Evolutionary conservation across 2,888 invertebrate species (phyloP), one percentile per base, ranked within the genome.

Genomic region (Monoplex corrugatus): DNA sequence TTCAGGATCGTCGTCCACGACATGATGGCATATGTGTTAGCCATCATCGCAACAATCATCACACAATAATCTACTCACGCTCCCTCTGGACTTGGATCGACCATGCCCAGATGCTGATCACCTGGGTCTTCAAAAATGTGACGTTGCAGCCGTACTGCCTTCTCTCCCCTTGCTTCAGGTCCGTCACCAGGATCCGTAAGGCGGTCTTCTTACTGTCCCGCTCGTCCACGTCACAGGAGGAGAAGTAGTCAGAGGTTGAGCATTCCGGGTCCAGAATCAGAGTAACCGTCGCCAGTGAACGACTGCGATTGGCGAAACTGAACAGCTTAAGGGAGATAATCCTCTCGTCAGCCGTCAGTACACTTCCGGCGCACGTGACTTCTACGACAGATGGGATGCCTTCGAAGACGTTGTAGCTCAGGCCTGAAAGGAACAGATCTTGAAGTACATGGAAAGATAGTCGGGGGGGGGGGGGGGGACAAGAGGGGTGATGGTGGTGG

Each of bases 121-220:
- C 6, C 8, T n/a, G 3, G 28, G 80, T 1, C 6, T 40, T 13
- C 40, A 16, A 80, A n/a, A 28, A 80, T 8, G 87, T 80, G 40
- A 87, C 87, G 87, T 87, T 87, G 40, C 87, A 87, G n/a, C 87
- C 87, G 80, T 78, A 87, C 38, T 32, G 5, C 38, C 87, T 78
- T 16, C 40, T n/a, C 45, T 75, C 78, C 28, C 57, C 87, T 28
- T 35, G 16, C n/a, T 13, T 50, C 87, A 78, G 40, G 40, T 87
- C 87, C 38, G 78, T 44, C 50, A 87, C 87, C 50, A 87, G 57
- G 28, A 40, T 50, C 50, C 44, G 43, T 32, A 87, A 28, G 50
- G 38, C 50, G 2, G 87, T 44, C 16, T 44, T 87, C 78, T 50
- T 44, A 16, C 80, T 50, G 43, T 87, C 87, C 32, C 57, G 40